phyloP scores from a whole-genome alignment of 2,113 vertebrate genomes.

The Mixornis gularis region DNA sequence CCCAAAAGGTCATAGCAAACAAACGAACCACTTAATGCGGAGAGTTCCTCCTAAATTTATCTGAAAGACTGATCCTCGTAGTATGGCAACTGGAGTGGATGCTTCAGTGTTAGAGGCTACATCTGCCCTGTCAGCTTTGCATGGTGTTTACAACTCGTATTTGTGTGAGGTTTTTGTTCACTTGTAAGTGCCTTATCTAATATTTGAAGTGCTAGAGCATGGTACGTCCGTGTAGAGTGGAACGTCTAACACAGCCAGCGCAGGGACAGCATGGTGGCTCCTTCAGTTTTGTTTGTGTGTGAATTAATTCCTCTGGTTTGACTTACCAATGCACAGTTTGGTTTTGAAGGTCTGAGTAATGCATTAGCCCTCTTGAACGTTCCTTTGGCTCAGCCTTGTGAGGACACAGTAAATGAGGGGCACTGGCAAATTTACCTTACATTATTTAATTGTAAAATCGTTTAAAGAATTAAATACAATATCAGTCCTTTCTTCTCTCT shows the following conservation, averaged over 20 bases:
- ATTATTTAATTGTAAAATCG: neutral
- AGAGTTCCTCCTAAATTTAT: slow-evolving; percentile 25
- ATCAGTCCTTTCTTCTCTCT: neutral
- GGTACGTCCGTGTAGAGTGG: neutral
- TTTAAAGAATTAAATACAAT: neutral
- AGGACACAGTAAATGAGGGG: slow-evolving; percentile 6
- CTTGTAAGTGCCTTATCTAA: neutral
- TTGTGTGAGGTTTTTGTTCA: neutral
- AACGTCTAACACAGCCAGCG: slow-evolving; percentile 4
- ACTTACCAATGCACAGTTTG: slow-evolving; percentile 3
- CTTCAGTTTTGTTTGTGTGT: slow-evolving; percentile 23
- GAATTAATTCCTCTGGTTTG: slow-evolving; percentile 27
- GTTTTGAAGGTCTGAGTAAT: neutral
- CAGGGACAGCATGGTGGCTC: slow-evolving; percentile 60
- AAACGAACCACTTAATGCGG: neutral
- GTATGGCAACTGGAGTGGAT: slow-evolving; percentile 44
- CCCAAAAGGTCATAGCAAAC: slow-evolving; percentile 14
- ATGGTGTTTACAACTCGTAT: slow-evolving; percentile 49
- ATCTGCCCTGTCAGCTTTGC: slow-evolving; percentile 59
- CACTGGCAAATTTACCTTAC: slow-evolving; percentile 20
- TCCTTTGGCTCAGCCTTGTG: slow-evolving; percentile 16
- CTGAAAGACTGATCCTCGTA: slow-evolving; percentile 21
- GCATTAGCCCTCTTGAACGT: neutral
- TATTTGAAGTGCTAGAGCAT: slow-evolving; percentile 53
- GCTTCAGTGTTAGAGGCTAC: slow-evolving; percentile 50